Percentiles rank a stretch among this genome's conserved stretches.
phyloP scores from a whole-genome alignment of 2,113 vertebrate genomes.

The Cryptoleucopteryx plumbea region DNA sequence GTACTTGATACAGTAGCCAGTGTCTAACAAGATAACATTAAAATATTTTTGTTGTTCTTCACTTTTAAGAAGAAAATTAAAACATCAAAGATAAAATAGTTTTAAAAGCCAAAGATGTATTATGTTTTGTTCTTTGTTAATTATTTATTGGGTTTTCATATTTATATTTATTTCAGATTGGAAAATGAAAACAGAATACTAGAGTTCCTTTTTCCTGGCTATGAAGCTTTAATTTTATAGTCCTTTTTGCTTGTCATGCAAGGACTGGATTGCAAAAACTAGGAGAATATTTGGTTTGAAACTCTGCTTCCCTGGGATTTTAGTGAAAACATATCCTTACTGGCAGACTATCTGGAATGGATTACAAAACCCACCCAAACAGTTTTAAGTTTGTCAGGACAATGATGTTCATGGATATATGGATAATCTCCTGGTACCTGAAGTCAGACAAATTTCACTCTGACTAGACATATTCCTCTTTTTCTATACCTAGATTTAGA shows the following conservation, averaged over 20 bases:
- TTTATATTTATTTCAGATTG: neutral
- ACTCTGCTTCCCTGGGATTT: neutral
- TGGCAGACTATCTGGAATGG: neutral
- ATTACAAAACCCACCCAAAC: neutral
- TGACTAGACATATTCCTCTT: neutral
- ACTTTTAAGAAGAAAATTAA: neutral
- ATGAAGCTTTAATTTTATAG: neutral
- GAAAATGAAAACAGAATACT: neutral
- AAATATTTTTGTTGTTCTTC: neutral
- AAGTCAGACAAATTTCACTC: neutral
- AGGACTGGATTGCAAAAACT: neutral
- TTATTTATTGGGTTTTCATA: neutral
- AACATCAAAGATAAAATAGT: neutral
- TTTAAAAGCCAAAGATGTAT: neutral
- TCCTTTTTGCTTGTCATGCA: neutral
- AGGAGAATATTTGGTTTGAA: neutral
- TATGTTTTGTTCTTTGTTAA: neutral
- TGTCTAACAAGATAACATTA: neutral
- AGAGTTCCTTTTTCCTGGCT: neutral
- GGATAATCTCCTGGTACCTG: neutral
- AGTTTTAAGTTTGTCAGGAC: neutral
- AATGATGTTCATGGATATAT: neutral
- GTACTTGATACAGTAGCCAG: neutral
- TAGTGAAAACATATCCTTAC: neutral
- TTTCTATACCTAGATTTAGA: neutral